Evolutionary conservation across 1,140 invertebrate genomes (phyloP), one percentile per base, ranked within the genome.

Genomic region (Drusus annulatus): DNA sequence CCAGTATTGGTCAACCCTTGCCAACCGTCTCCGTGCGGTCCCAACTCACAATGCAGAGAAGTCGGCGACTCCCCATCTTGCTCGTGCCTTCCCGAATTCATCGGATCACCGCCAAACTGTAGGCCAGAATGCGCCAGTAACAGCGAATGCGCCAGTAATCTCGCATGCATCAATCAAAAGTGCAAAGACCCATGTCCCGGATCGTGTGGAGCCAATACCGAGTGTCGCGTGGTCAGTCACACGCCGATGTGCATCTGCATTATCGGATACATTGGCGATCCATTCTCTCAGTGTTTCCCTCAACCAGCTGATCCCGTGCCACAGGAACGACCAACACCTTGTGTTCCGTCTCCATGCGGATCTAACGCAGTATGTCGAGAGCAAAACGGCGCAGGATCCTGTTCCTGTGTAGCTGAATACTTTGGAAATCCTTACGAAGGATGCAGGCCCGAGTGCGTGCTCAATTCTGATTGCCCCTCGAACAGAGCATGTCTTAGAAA

Each of bases 101-200:
- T 93, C 25, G 95, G 95, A 58, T 87, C 91, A 1, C 93, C 95
- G n/a, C 94, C 94, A 0, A 93, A 93, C 85, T 96, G 94, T 85
- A 89, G 92, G 83, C 94, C 94, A 7, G 94, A 95, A 89, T 95
- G 94, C 85, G 91, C 93, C 31, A 92, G 92, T 52, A 94, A 93
- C 85, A 92, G 91, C 56, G 95, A 96, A 86, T 96, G 95, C 87
- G 82, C 92, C 0, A 90, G 90, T 76, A 90, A 93, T 84, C 88
- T 93, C 81, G 93, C 94, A 8, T 95, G 94, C 82, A 88, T 93
- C 13, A 93, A 94, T 85, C 91, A 93, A 83, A 93, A 93, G 87
- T 95, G 94, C 84, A 87, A 87, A 69, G 93, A 95, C 87, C 95
- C 94, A 15, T 95, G 94, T 85, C 89, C 92, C 15, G 92, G 91